Base-by-base conservation (phyloP, 2,797 vertebrate genomes). In the Sylvia borin region DNA sequence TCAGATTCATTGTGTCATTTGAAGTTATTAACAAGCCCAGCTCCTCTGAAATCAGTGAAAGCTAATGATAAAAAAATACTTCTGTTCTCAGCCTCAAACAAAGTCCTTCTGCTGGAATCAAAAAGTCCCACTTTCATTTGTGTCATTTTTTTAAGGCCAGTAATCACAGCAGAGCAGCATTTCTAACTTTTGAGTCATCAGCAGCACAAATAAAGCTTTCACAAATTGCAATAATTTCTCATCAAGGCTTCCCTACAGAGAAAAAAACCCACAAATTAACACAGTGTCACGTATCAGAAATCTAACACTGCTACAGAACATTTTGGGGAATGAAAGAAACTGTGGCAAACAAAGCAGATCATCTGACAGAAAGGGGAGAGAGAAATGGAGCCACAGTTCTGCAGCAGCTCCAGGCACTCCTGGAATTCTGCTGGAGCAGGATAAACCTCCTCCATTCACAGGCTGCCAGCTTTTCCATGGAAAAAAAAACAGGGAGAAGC, bases 161-260 rank as follows among this genome's bases (percentile, higher is more conserved):
- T 38, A 90, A 94, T 93, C 79, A 70, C 81, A 43, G 92, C 84
- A 54, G 73, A 93, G 79, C 85, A 65, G 90, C 72, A 90, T 95
- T 91, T 45, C 82, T 88, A 57, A 91, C 93, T 64, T 94, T 53
- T 94, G 88, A 97, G 86, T 96, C 95, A 95, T 18, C 92, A 82
- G 50, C 84, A 87, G 81, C 75, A 94, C 94, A 94, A 96, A 81
- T 36, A 90, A 76, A 92, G 95, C 94, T 91, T 95, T 96, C 94
- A 94, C 72, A 81, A 92, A 76, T 48, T 79, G 64, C 71, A 89
- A 57, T 93, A 85, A 93, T 88, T 95, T 76, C 93, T 95, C 93
- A 93, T 94, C 93, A 93, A 94, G 93, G 83, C 93, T 90, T 92
- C 84, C 92, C 94, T 79, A 93, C 90, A 82, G 93, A 84, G 90